Conservation (phyloP, 2,888 invertebrate species). For the Nemotelus nigrinus region DNA sequence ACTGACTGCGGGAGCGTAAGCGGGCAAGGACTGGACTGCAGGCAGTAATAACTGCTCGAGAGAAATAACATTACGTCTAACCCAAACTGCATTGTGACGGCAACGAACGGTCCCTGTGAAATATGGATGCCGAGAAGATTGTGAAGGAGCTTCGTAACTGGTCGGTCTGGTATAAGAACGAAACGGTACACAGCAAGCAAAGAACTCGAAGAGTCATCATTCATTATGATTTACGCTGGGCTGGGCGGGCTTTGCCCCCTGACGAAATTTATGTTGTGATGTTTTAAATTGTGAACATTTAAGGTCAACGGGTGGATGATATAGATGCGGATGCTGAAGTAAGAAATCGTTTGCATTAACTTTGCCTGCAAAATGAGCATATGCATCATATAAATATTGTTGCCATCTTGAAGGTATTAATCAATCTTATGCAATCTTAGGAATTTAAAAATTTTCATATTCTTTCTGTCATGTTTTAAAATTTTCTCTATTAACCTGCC, state of each 20-base stretch:
- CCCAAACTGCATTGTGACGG: conserved; percentile 33
- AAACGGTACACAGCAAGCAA: conserved; percentile 34
- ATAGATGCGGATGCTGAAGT: background rate
- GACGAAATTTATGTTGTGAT: conserved; percentile 52
- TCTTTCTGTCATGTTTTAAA: background rate
- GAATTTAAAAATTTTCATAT: background rate
- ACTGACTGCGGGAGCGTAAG: background rate
- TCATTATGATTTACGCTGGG: conserved; percentile 52
- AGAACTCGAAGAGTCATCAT: conserved; percentile 51
- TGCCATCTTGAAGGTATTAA: background rate
- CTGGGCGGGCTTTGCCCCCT: conserved; percentile 48
- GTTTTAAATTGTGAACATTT: conserved; percentile 52
- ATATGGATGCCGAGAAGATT: conserved; percentile 23
- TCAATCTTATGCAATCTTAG: background rate
- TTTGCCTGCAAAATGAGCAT: no score
- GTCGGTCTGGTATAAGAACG: no score
- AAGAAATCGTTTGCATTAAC: no score
- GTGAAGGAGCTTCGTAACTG: background rate
- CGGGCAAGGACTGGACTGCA: background rate
- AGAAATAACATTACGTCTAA: background rate
- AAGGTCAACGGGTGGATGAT: conserved; percentile 10
- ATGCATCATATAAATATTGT: no score
- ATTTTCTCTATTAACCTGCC: background rate
- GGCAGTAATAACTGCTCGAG: conserved; percentile 17
- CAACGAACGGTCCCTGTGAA: conserved; percentile 22